phyloP scores from a whole-genome alignment of 2,797 vertebrate species.

The Kryptopterus vitreolus region DNA sequence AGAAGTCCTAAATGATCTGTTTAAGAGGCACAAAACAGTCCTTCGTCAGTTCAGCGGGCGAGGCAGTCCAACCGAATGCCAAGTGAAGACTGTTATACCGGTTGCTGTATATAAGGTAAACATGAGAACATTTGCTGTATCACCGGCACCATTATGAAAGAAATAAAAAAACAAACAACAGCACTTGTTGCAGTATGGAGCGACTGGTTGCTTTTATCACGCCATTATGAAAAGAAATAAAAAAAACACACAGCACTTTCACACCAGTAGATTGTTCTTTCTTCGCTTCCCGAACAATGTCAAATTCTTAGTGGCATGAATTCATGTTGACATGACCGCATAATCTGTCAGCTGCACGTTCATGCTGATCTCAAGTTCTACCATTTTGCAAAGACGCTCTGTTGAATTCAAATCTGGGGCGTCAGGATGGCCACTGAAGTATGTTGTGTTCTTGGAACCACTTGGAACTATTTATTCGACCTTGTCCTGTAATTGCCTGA shows the following conservation, averaged over 20 bases:
- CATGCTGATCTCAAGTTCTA: not conserved
- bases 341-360: not conserved
- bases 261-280: not conserved
- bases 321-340: not conserved
- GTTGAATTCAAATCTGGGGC: not conserved
- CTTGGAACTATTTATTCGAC: no score
- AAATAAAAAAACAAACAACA: no score
- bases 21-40: not conserved
- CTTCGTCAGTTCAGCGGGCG: conserved; percentile 9
- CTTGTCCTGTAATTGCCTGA: no score
- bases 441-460: not conserved
- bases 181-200: no score
- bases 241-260: not conserved
- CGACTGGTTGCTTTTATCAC: not conserved
- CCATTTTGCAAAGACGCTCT: not conserved
- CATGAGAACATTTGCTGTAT: not conserved
- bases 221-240: not conserved
- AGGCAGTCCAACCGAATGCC: not conserved
- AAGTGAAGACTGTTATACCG: not conserved
- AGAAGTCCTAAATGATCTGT: not conserved
- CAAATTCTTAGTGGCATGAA: not conserved
- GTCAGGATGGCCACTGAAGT: not conserved
- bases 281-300: not conserved
- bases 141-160: no score
- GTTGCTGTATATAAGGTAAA: not conserved